Percentiles rank a stretch among this genome's conserved stretches.
These are phyloP conservation scores for Aplysina aerophoba DNA, from an alignment of 37 sponge, comb jelly and placozoan genomes.

Conservation along the genomic window DNA sequence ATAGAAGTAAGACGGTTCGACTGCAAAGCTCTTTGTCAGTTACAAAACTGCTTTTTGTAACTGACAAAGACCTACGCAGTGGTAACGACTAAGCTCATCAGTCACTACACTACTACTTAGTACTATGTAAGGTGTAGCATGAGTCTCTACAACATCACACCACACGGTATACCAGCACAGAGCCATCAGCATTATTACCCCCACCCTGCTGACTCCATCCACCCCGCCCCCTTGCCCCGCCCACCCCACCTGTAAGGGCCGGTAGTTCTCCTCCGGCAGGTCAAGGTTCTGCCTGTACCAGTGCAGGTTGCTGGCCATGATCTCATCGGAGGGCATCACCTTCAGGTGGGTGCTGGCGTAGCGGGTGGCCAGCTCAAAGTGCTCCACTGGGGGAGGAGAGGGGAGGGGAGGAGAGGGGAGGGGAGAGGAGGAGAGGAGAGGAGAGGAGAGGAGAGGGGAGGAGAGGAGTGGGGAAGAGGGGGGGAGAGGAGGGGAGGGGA, in stretches of 20 bases:
- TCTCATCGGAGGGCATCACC: conserved; percentile 48
- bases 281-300: conserved; percentile 44
- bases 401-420: background rate
- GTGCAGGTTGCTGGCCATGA: conserved; percentile 55
- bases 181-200: background rate
- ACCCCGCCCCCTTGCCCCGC: background rate
- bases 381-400: conserved; percentile 34
- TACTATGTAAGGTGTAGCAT: too few relatives aligned
- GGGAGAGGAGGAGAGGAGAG: background rate
- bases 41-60: too few relatives aligned
- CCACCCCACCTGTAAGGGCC: conserved; percentile 55
- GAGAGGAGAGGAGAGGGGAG: background rate
- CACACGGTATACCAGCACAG: background rate
- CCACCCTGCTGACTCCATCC: background rate
- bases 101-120: background rate
- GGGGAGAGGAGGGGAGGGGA: background rate
- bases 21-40: too few relatives aligned
- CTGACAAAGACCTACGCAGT: too few relatives aligned
- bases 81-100: too few relatives aligned
- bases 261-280: conserved; percentile 30
- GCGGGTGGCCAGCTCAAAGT: conserved; percentile 46
- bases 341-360: conserved; percentile 53
- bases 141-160: too few relatives aligned
- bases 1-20: too few relatives aligned
- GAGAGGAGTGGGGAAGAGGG: background rate